Evolutionary conservation across 2,888 invertebrate genomes (phyloP), one percentile per base, ranked within the genome.

Genomic region (Meteorus cinctellus): DNA sequence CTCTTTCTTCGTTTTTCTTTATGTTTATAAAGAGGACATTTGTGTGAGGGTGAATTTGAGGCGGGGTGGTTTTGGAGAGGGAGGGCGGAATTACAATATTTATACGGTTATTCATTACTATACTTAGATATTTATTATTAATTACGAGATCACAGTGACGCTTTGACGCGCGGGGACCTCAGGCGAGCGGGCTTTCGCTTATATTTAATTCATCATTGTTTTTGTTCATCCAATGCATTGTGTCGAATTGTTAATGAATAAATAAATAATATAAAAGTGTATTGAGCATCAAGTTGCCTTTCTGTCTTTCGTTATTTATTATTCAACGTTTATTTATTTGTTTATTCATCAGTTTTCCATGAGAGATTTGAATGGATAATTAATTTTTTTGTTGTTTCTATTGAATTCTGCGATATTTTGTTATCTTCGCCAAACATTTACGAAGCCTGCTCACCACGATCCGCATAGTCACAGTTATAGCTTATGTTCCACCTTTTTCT

Each of bases 61-160:
- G 2, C 12, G 78, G 75, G 79, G 27, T 19, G 77, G 78, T 24
- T 24, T 24, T 70, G 63, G 41, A 31, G 74, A 78, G 72, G 81
- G 79, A 80, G 82, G 81, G 82, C 80, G 84, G 84, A 82, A 82
- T 85, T 88, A 87, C 85, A 88, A 86, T 89, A 88, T 88, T 84
- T 80, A 85, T 88, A 85, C 82, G 87, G 86, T 89, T 88, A 89
- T 85, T 85, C 80, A 79, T 72, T 86, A 87, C 84, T 83, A 88
- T 87, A 87, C 86, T 88, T 87, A 86, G 85, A 88, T 89, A 88
- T 87, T 87, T 85, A 88, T 88, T 87, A 89, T 85, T 88, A 86
- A 86, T 89, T 89, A 89, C 87, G 89, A 88, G 88, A 89, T 89
- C 89, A 89, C 89, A 89, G 89, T 89, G 88, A 89, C 88, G 89